Evolutionary conservation across 2,113 vertebrate species (phyloP).

Genomic region (Blennius ocellaris): DNA sequence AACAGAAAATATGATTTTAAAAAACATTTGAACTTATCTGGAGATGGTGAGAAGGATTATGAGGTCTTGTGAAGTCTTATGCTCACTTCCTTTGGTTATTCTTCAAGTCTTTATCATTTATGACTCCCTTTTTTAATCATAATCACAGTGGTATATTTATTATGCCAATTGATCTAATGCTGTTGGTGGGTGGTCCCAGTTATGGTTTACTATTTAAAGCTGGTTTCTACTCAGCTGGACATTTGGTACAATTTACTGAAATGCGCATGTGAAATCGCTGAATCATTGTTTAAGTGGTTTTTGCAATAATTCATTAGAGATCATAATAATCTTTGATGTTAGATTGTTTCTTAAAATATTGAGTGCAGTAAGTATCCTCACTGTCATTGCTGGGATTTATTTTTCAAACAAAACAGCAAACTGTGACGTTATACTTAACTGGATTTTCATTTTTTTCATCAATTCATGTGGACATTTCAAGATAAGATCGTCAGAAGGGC

Average conservation of each 20-base stretch:
- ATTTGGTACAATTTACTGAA: background rate
- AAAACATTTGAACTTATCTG: background rate
- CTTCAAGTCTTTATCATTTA: too few species aligned
- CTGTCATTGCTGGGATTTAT: background rate
- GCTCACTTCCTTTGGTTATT: too few species aligned
- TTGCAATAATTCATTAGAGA: background rate
- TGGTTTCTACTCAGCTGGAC: background rate
- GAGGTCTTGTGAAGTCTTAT: background rate
- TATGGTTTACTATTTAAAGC: background rate
- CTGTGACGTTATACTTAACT: background rate
- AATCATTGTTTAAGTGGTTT: background rate
- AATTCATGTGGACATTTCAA: too few species aligned
- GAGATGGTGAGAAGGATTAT: background rate
- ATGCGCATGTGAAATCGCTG: background rate
- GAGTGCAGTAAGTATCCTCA: too few species aligned
- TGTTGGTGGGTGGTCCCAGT: background rate
- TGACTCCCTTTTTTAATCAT: background rate
- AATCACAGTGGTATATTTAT: background rate
- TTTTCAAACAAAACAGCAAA: background rate
- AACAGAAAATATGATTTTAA: conserved; percentile 23
- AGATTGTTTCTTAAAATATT: background rate
- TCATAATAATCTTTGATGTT: background rate
- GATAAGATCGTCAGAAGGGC: too few species aligned
- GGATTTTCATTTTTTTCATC: background rate
- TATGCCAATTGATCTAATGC: background rate